Base-by-base conservation (phyloP, 1,140 invertebrate genomes). In the Choristoneura fumiferana region DNA sequence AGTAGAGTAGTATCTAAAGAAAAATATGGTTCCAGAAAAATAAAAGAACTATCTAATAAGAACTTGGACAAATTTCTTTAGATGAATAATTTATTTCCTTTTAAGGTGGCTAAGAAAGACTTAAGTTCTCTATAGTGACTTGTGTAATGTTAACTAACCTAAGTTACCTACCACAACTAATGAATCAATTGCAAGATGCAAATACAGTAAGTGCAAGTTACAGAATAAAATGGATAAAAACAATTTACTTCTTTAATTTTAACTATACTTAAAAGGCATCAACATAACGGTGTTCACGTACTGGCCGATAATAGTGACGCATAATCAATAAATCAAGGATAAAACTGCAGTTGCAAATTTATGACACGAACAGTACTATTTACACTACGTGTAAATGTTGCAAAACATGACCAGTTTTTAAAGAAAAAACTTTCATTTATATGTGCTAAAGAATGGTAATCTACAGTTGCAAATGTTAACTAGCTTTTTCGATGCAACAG, bases 251-350 rank as follows among this genome's bases (percentile, higher is more conserved):
- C 22, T 49, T 22, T 22, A 49, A 49, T 22, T n/a, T n/a, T 49
- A 22, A 29, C 17, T 12, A 49, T 33, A 49, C 43, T 49, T 49
- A 49, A 22, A 49, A 49, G 43, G 43, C 18, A 2, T 12, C 10
- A 45, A 45, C 18, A 49, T 49, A n/a, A 49, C 43, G 43, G 43
- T 49, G 43, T 15, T 49, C 43, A 49, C 4, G 43, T 49, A 49
- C 10, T 49, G 43, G 18, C 17, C 43, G 62, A 18, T 58, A 55
- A 57, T 63, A n/a, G 62, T 78, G 70, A 74, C 73, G 67, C 69
- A 71, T 67, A 82, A 82, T 82, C 79, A 67, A 84, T 82, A 80
- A 78, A 73, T 79, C 70, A 76, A 80, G 72, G 76, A 62, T 54
- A 62, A 62, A 71, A 68, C 22, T 79, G 75, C 77, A 80, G 57